Conservation (phyloP, 2,888 invertebrate species). For the Andricus quercusramuli region DNA sequence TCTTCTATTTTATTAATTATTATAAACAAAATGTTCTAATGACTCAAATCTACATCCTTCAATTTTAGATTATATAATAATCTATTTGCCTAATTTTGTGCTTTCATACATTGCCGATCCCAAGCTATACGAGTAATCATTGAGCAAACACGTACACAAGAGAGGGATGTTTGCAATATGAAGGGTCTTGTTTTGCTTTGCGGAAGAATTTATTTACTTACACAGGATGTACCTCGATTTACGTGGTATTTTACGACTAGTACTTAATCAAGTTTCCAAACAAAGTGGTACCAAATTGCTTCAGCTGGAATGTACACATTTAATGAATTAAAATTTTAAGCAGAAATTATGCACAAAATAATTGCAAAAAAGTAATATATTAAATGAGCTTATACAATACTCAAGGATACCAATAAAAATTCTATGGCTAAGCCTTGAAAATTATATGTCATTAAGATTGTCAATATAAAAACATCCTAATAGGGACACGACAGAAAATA, state of each 20-base stretch:
- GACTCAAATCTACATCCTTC: neutral
- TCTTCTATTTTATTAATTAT: too few species aligned
- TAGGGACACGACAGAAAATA: too few species aligned
- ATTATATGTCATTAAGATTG: neutral
- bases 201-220: conserved; percentile 35
- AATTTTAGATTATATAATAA: neutral
- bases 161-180: conserved; percentile 10
- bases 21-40: neutral
- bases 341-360: neutral
- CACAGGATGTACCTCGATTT: conserved; percentile 14
- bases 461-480: too few species aligned
- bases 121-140: neutral
- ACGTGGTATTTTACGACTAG: conserved; percentile 23
- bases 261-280: conserved; percentile 25
- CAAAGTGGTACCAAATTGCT: conserved; percentile 6
- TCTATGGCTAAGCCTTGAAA: neutral
- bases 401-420: neutral
- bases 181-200: conserved; percentile 25
- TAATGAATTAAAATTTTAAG: neutral
- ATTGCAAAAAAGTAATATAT: neutral
- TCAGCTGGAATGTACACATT: conserved; percentile 1
- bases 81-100: neutral
- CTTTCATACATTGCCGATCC: neutral
- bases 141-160: neutral
- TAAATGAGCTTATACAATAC: neutral